Evolutionary conservation across 2,888 invertebrate genomes (phyloP).

Genomic region (Congeria kusceri): DNA sequence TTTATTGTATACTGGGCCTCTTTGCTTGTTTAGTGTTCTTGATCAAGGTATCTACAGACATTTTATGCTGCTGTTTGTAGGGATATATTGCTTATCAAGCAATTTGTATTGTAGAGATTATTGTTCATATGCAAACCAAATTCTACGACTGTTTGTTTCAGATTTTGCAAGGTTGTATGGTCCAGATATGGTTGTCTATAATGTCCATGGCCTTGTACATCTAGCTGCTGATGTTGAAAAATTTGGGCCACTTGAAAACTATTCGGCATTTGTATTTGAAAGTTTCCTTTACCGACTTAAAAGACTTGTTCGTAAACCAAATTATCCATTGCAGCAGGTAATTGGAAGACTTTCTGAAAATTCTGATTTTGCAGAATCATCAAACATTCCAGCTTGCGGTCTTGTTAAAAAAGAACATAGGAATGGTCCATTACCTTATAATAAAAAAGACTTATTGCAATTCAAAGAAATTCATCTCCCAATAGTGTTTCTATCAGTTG

Average conservation of each 20-base stretch:
- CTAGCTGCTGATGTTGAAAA: constrained; percentile 78
- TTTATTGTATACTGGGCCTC: constrained; percentile 71
- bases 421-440: constrained; percentile 21
- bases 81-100: constrained; percentile 61
- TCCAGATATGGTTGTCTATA: constrained; percentile 76
- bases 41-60: constrained; percentile 56
- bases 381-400: no score
- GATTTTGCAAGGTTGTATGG: constrained; percentile 58
- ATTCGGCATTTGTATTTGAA: constrained; percentile 83
- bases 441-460: not conserved
- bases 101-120: constrained; percentile 15
- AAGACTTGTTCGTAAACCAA: constrained; percentile 41
- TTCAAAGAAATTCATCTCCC: constrained; percentile 19
- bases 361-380: not conserved
- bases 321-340: constrained; percentile 36
- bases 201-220: constrained; percentile 83
- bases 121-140: constrained; percentile 41
- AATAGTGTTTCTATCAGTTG: not conserved
- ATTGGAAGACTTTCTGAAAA: constrained; percentile 41
- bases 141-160: constrained; percentile 60
- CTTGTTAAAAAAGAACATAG: constrained; percentile 20
- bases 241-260: constrained; percentile 77
- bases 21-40: constrained; percentile 59
- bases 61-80: constrained; percentile 67
- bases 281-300: constrained; percentile 72